These are phyloP conservation scores for Euura lappo DNA, from an alignment of 1,140 invertebrate species.

Conservation along the genomic window DNA sequence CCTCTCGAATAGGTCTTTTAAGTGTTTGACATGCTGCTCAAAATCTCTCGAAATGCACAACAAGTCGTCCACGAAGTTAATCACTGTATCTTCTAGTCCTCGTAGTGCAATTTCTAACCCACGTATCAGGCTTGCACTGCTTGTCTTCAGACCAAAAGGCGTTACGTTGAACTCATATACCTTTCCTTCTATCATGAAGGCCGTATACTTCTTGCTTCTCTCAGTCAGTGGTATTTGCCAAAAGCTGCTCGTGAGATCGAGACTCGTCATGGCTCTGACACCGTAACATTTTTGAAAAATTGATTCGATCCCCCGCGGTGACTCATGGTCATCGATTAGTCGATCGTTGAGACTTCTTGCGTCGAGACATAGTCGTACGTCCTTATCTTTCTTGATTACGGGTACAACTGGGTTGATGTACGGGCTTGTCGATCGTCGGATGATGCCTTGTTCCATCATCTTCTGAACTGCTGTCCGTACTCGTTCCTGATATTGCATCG, in stretches of 20 bases:
- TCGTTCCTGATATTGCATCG: too few species aligned
- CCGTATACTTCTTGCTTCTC: constrained; percentile 42
- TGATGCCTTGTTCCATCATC: too few species aligned
- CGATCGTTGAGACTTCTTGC: too few species aligned
- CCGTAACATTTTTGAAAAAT: constrained; percentile 10
- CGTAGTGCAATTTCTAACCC: background rate
- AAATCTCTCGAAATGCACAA: constrained; percentile 2
- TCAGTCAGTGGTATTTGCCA: constrained; percentile 31
- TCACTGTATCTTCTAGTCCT: background rate
- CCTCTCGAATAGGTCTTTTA: constrained; percentile 22
- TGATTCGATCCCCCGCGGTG: too few species aligned
- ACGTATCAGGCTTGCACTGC: constrained; percentile 8
- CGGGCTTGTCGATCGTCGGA: too few species aligned
- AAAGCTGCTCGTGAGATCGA: constrained; percentile 32
- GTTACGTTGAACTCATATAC: constrained; percentile 39
- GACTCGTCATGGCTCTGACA: constrained; percentile 20
- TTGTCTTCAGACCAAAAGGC: constrained; percentile 31
- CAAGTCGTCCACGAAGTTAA: constrained; percentile 10
- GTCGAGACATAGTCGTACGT: too few species aligned
- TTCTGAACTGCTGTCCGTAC: too few species aligned
- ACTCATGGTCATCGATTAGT: too few species aligned
- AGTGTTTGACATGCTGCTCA: constrained; percentile 21
- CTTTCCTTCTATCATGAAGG: constrained; percentile 41
- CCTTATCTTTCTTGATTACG: too few species aligned
- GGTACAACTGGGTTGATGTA: too few species aligned